Conservation (phyloP, 1,140 invertebrate species). For the Drosophila littoralis region DNA sequence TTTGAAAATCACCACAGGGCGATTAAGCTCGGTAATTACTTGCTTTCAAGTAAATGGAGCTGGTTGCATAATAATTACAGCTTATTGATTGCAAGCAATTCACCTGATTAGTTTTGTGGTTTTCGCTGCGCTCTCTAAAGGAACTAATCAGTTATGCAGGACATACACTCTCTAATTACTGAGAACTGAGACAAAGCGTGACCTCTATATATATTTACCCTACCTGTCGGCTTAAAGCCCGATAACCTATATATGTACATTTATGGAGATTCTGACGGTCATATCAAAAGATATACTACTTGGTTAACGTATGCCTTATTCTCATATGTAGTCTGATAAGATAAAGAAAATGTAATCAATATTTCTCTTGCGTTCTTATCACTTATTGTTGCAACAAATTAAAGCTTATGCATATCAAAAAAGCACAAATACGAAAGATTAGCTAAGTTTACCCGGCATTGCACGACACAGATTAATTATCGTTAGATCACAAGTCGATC, state of each 20-base stretch:
- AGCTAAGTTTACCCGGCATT: no score
- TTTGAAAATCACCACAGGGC: neutral
- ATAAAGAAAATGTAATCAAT: neutral
- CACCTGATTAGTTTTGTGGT: constrained; percentile 35
- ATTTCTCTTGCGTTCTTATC: neutral
- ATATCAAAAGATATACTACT: no score
- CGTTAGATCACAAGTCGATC: no score
- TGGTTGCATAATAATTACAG: constrained; percentile 18
- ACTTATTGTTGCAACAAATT: neutral
- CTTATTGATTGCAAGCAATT: constrained; percentile 24
- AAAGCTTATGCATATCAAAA: no score
- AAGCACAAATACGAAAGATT: no score
- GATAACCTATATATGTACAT: no score
- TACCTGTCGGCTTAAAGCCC: no score
- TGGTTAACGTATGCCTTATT: no score
- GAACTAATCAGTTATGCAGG: neutral
- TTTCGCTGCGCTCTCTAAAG: neutral
- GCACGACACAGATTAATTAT: no score
- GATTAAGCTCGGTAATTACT: constrained; percentile 25
- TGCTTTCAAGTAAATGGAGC: constrained; percentile 14
- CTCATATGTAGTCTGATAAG: constrained; percentile 1
- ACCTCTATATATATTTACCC: no score
- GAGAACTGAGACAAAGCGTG: neutral
- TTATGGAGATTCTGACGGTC: no score
- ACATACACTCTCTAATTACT: neutral